phyloP scores from a whole-genome alignment of 2,797 vertebrate species.

The Lepilemur septentrionalis region DNA sequence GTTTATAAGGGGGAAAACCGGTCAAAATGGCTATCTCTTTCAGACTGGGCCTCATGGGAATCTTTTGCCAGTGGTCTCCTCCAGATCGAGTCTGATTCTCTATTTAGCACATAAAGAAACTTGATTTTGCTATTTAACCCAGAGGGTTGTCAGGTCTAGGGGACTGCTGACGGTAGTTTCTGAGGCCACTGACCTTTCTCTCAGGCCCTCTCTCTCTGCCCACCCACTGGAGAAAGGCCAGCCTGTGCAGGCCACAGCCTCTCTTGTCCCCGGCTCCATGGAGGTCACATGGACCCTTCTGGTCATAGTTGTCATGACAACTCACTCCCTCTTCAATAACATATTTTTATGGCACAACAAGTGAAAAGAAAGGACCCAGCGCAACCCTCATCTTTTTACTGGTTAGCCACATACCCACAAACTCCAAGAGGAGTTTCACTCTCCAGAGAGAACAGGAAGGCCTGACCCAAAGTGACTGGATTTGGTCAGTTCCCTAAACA shows the following conservation, averaged over 20 bases:
- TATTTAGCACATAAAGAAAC: neutral
- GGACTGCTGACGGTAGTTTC: neutral
- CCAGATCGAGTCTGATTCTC: neutral
- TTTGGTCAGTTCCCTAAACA: neutral
- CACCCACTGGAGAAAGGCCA: neutral
- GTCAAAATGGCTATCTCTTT: neutral
- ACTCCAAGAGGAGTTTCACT: neutral
- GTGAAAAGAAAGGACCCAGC: neutral
- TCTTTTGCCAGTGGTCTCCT: neutral
- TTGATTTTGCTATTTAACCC: neutral
- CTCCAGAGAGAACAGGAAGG: neutral
- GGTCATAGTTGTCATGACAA: neutral
- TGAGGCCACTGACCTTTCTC: neutral
- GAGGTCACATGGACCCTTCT: neutral
- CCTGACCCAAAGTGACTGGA: neutral
- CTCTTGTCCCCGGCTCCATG: neutral
- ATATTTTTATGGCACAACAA: neutral
- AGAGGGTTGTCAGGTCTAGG: neutral
- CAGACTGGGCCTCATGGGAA: neutral
- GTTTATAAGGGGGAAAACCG: neutral
- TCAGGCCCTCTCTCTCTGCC: neutral
- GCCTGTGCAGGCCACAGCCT: neutral
- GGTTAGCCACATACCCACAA: neutral
- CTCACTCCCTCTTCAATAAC: neutral
- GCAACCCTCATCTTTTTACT: neutral